These are phyloP conservation scores for Pseudorhombus dupliciocellatus DNA, from an alignment of 2,113 vertebrate species.

Conservation along the genomic window DNA sequence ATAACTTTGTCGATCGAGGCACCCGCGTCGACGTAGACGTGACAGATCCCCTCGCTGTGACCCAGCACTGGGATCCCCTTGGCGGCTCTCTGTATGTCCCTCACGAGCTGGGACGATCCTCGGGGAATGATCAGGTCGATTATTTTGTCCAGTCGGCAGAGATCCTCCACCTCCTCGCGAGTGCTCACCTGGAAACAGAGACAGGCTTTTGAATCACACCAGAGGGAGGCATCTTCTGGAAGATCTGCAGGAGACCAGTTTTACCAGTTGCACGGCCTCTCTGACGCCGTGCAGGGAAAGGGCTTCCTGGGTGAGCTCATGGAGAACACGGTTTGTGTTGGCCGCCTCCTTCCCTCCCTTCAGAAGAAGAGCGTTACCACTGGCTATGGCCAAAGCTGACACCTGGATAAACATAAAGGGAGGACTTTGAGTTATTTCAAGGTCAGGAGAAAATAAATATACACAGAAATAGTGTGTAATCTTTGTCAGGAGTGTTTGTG, in stretches of 20 bases:
- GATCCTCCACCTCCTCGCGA: conserved; percentile 95
- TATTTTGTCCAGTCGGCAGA: conserved; percentile 93
- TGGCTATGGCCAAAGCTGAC: conserved; percentile 92
- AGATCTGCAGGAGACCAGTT: conserved; percentile 18
- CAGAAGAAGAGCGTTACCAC: conserved; percentile 92
- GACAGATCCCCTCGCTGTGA: conserved; percentile 97
- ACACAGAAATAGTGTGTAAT: not conserved
- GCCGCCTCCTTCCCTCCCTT: conserved; percentile 94
- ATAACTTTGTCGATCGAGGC: conserved; percentile 92
- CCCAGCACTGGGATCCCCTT: conserved; percentile 96
- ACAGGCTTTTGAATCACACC: not conserved
- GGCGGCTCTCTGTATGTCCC: conserved; percentile 90
- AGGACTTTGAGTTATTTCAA: not conserved
- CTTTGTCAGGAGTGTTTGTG: not conserved
- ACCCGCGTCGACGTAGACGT: conserved; percentile 90
- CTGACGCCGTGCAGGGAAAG: conserved; percentile 88
- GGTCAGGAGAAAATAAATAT: not conserved
- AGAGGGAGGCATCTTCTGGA: not conserved
- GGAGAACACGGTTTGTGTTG: conserved; percentile 90
- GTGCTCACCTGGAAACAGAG: conserved; percentile 87
- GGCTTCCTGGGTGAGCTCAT: conserved; percentile 91
- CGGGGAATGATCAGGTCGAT: conserved; percentile 97
- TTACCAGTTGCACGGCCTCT: conserved; percentile 92
- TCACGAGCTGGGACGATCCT: conserved; percentile 93
- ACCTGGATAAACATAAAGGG: conserved; percentile 78